Evolutionary conservation across 2,113 vertebrate species (phyloP).

Genomic region (Odontophorus gujanensis): DNA sequence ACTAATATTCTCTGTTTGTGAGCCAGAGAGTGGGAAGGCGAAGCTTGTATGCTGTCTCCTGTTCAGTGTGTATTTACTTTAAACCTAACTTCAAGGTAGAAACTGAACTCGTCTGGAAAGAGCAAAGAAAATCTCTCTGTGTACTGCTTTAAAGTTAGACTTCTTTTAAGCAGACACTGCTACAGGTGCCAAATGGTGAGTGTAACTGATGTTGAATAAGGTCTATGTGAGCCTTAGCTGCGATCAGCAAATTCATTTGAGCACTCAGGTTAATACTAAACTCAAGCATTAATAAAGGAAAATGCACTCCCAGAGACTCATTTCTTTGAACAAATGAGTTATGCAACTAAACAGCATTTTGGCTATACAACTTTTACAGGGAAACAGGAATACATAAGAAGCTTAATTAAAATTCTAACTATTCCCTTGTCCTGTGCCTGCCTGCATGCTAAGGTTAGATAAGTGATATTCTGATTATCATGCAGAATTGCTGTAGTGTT

Average conservation of each 20-base stretch:
- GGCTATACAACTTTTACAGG: constrained; percentile 22
- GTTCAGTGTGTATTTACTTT: constrained; percentile 11
- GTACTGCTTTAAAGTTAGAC: background rate
- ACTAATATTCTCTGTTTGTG: background rate
- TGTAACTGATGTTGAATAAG: constrained; percentile 11
- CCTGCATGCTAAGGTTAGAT: background rate
- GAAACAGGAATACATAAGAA: constrained; percentile 22
- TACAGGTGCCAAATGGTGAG: background rate
- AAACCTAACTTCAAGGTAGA: constrained; percentile 53
- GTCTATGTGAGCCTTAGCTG: background rate
- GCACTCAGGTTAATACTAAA: constrained; percentile 39
- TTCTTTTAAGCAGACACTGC: constrained; percentile 24
- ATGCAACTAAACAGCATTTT: constrained; percentile 26
- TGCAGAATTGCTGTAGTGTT: background rate
- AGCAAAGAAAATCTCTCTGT: constrained; percentile 5
- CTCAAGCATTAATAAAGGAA: constrained; percentile 18
- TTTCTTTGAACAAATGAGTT: constrained; percentile 55
- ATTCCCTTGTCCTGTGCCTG: constrained; percentile 10
- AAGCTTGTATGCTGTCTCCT: background rate
- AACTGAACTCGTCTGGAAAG: constrained; percentile 25
- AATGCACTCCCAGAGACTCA: constrained; percentile 41
- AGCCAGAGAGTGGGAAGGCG: constrained; percentile 16
- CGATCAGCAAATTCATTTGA: constrained; percentile 28
- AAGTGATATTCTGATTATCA: background rate
- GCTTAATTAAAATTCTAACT: constrained; percentile 59